phyloP scores from a whole-genome alignment of 2,113 vertebrate genomes.

The Chinchilla lanigera region DNA sequence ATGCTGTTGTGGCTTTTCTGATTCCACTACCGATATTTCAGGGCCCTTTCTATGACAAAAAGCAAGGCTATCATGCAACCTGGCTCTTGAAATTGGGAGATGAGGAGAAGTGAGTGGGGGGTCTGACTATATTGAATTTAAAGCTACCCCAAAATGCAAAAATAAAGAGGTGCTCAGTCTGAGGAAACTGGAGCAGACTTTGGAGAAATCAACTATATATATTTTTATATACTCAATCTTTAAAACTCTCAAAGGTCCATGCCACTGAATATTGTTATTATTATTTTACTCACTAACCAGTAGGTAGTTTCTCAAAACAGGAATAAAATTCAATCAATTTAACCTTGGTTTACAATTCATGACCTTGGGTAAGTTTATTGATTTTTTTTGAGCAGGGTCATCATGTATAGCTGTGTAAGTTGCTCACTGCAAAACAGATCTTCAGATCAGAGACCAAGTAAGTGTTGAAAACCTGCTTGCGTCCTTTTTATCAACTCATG shows the following conservation, averaged over 20 bases:
- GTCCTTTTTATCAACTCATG: background rate
- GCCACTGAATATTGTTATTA: background rate
- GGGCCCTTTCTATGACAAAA: background rate
- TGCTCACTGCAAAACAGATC: conserved; percentile 38
- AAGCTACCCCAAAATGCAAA: conserved; percentile 22
- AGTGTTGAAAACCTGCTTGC: background rate
- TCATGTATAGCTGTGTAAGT: conserved; percentile 7
- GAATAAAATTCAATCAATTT: conserved; percentile 9
- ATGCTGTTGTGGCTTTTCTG: conserved; percentile 70
- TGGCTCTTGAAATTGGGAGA: background rate
- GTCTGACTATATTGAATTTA: conserved; percentile 28
- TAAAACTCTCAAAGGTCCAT: background rate
- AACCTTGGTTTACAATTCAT: background rate
- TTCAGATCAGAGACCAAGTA: background rate
- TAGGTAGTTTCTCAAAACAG: background rate
- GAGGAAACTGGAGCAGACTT: background rate
- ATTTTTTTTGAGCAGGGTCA: conserved; percentile 26
- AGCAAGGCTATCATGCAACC: background rate
- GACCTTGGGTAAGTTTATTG: background rate
- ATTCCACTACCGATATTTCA: conserved; percentile 41
- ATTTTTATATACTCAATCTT: background rate
- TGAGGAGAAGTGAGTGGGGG: background rate
- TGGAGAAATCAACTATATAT: background rate
- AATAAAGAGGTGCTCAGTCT: background rate
- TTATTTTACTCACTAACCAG: background rate